A percentile compares a stretch with the other conserved stretches of the same genome.
These are phyloP conservation scores for Ephestia elutella DNA, from an alignment of 1,140 invertebrate genomes.

Conservation along the genomic window DNA sequence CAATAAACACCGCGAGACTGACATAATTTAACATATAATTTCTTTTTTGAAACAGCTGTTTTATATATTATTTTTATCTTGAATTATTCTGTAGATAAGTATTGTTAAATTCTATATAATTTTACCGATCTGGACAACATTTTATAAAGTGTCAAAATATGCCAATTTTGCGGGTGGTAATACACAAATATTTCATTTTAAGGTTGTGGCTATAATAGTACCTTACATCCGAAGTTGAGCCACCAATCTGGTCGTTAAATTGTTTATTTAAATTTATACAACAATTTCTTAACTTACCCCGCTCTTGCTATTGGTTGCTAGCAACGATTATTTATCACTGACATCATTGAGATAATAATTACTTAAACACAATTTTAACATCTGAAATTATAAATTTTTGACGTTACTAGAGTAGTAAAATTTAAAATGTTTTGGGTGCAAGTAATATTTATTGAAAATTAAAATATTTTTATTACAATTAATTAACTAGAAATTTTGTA, in stretches of 20 bases:
- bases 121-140: background rate
- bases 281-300: conserved; percentile 24
- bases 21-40: conserved; percentile 5
- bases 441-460: no score
- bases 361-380: no score
- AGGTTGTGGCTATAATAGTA: conserved; percentile 24
- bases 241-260: conserved; percentile 29
- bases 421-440: no score
- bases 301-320: conserved; percentile 23
- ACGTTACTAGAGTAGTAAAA: no score
- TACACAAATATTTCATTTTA: conserved; percentile 13
- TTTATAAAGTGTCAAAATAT: conserved; percentile 14
- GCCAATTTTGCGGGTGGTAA: conserved; percentile 8
- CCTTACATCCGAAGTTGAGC: conserved; percentile 36
- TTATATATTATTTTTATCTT: background rate
- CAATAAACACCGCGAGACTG: conserved; percentile 21
- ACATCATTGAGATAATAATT: no score
- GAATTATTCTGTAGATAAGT: background rate
- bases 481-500: no score
- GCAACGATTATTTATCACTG: conserved; percentile 20
- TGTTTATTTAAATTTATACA: conserved; percentile 30
- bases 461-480: no score
- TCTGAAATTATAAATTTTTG: no score
- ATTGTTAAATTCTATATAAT: background rate
- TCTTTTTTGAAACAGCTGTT: background rate